phyloP scores from a whole-genome alignment of 2,113 vertebrate species.

The Geothlypis trichas region DNA sequence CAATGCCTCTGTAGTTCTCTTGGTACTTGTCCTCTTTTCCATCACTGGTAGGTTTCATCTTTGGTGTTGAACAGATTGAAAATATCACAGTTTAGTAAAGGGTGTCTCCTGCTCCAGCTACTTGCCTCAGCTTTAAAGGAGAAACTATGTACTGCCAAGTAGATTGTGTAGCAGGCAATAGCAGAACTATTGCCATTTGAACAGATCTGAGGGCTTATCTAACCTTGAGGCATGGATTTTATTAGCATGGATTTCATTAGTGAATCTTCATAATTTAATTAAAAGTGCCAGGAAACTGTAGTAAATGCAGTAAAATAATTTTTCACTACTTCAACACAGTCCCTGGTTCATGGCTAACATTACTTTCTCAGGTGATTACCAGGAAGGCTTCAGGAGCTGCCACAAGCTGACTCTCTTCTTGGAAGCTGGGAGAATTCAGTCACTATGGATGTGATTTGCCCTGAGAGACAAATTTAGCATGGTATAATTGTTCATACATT shows the following conservation, averaged over 20 bases:
- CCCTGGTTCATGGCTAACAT: background rate
- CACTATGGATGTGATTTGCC: background rate
- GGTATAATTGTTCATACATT: background rate
- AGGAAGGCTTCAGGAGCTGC: background rate
- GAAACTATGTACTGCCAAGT: background rate
- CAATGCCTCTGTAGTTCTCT: background rate
- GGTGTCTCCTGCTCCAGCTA: fast-evolving
- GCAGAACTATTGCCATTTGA: background rate
- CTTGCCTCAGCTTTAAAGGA: background rate
- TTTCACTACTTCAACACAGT: background rate
- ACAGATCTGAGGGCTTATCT: background rate
- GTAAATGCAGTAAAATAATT: background rate
- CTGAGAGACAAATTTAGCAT: background rate
- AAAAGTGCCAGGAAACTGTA: background rate
- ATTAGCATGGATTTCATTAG: background rate
- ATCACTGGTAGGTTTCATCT: background rate
- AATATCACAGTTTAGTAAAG: background rate
- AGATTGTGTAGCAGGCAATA: background rate
- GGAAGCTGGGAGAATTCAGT: background rate
- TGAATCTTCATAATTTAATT: background rate
- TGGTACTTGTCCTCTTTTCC: background rate
- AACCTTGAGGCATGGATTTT: background rate
- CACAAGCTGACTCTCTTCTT: background rate
- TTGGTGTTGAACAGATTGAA: background rate
- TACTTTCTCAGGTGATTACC: background rate